These are phyloP conservation scores for Ornithoptera priamus DNA, from an alignment of 2,888 invertebrate genomes.

Conservation along the genomic window DNA sequence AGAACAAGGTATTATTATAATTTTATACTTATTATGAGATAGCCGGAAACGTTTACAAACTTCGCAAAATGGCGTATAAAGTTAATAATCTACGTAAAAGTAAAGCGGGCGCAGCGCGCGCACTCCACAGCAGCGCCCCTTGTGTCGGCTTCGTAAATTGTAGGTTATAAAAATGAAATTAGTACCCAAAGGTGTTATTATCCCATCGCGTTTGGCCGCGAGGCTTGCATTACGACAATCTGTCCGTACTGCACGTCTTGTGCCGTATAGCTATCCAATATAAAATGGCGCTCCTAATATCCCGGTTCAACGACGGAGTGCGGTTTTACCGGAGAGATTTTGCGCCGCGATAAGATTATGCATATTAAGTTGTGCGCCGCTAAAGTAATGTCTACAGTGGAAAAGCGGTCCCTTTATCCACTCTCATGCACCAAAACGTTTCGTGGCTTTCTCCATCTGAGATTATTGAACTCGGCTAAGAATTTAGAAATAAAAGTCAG, in stretches of 20 bases:
- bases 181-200: conserved; percentile 80
- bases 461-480: not conserved
- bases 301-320: conserved; percentile 75
- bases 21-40: conserved; percentile 74
- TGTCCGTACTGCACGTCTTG: conserved; percentile 80
- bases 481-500: not conserved
- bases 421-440: conserved; percentile 59
- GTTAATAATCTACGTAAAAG: conserved; percentile 78
- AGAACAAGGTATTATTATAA: conserved; percentile 74
- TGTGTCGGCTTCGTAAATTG: conserved; percentile 80
- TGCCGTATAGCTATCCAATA: conserved; percentile 79
- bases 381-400: conserved; percentile 77
- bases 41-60: conserved; percentile 75
- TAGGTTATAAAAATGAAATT: conserved; percentile 81
- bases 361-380: conserved; percentile 78
- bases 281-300: conserved; percentile 81
- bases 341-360: conserved; percentile 78
- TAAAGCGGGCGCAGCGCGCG: conserved; percentile 67
- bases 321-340: conserved; percentile 73
- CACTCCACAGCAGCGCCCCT: conserved; percentile 78
- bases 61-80: conserved; percentile 79
- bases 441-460: conserved; percentile 47
- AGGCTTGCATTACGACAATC: conserved; percentile 80
- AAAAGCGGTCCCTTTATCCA: conserved; percentile 65
- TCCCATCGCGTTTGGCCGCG: conserved; percentile 80